A percentile compares a stretch with the other conserved stretches of the same genome.
Conservation (phyloP, 1,140 invertebrate genomes). For the Uloborus diversus region DNA sequence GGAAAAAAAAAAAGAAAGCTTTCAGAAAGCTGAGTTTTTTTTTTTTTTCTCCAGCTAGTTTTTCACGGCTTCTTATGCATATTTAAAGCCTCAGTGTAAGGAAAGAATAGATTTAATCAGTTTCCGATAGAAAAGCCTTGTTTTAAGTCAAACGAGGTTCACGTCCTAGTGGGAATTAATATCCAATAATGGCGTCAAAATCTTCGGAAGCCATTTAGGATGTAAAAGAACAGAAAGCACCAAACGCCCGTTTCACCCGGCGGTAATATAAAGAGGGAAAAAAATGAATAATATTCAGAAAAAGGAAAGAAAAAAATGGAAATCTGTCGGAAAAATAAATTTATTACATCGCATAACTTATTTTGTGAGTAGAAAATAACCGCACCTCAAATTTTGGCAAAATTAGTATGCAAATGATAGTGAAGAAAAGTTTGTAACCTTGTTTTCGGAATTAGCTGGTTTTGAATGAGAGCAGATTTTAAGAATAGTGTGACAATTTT, state of each 20-base stretch:
- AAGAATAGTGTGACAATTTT: too few relatives aligned
- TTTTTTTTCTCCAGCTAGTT: slow-evolving; percentile 6
- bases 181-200: slow-evolving; percentile 50
- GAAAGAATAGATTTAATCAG: slow-evolving; percentile 55
- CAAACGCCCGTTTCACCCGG: neutral
- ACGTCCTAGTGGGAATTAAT: slow-evolving; percentile 30
- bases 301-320: slow-evolving; percentile 5
- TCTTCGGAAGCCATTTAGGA: slow-evolving; percentile 22
- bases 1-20: slow-evolving; percentile 26
- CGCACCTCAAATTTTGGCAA: neutral
- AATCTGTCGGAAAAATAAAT: slow-evolving; percentile 36
- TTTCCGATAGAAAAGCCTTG: slow-evolving; percentile 42
- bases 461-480: too few relatives aligned
- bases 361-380: slow-evolving; percentile 7
- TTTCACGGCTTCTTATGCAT: slow-evolving; percentile 49
- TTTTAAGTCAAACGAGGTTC: slow-evolving; percentile 48
- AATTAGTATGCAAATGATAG: neutral
- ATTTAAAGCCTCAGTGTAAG: slow-evolving; percentile 34
- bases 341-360: slow-evolving; percentile 40
- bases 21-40: slow-evolving; percentile 25
- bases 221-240: neutral
- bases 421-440: too few relatives aligned
- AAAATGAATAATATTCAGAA: neutral
- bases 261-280: neutral
- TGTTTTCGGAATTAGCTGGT: too few relatives aligned